Evolutionary conservation across 1,140 invertebrate species (phyloP).

Genomic region (Bombus superbus): DNA sequence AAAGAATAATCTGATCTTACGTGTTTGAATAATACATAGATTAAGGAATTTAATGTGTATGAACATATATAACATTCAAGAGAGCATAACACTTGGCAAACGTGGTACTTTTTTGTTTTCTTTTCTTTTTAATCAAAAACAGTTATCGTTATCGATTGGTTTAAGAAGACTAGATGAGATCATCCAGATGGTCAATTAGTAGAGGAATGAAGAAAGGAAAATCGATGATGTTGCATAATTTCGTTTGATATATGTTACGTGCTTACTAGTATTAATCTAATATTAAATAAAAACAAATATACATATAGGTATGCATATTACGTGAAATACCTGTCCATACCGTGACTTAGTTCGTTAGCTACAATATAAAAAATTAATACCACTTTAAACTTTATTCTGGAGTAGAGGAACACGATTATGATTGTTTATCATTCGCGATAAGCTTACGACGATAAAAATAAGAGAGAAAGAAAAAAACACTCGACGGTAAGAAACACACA

Average conservation of each 20-base stretch:
- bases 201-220: neutral
- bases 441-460: conserved; percentile 9
- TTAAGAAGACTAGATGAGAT: neutral
- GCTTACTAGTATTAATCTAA: conserved; percentile 3
- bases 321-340: conserved; percentile 12
- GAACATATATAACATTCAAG: neutral
- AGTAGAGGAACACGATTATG: conserved; percentile 1
- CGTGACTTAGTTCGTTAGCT: conserved; percentile 18
- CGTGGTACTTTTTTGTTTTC: neutral
- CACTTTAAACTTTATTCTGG: conserved; percentile 18
- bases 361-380: conserved; percentile 36
- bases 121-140: neutral
- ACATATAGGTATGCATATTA: neutral
- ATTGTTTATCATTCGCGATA: neutral
- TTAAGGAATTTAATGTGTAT: neutral
- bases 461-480: neutral
- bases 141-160: conserved; percentile 6
- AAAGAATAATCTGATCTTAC: neutral
- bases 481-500: neutral
- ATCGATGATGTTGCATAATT: conserved; percentile 1
- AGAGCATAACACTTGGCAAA: neutral
- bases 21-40: neutral
- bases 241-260: neutral
- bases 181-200: neutral
- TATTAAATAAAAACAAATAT: conserved; percentile 1